Evolutionary conservation across 2,888 invertebrate genomes (phyloP).

Genomic region (Abrostola triplasia): DNA sequence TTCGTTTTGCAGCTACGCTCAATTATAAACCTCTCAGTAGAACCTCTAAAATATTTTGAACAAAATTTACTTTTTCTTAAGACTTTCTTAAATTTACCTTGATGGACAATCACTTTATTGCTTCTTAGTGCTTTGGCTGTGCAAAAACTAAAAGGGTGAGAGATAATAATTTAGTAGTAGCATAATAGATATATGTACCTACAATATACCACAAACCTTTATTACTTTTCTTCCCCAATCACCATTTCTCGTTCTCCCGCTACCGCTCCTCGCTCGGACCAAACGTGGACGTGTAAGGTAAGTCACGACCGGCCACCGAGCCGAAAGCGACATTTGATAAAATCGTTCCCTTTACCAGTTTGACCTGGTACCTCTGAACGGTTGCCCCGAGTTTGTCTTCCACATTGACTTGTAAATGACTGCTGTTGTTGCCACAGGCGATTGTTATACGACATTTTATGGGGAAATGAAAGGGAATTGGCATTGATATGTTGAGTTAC

Average conservation of each 20-base stretch:
- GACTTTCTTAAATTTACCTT: too few relatives aligned
- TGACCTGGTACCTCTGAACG: constrained; percentile 77
- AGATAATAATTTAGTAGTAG: too few relatives aligned
- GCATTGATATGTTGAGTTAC: constrained; percentile 29
- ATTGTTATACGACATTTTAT: constrained; percentile 32
- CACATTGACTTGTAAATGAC: constrained; percentile 60
- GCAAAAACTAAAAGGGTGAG: too few relatives aligned
- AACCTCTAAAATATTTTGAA: too few relatives aligned
- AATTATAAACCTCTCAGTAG: background rate
- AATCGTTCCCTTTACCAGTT: constrained; percentile 81
- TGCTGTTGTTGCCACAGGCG: constrained; percentile 45
- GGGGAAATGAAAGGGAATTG: constrained; percentile 14
- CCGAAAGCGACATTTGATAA: constrained; percentile 85
- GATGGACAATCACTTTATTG: too few relatives aligned
- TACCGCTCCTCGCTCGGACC: constrained; percentile 46
- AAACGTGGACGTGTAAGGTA: constrained; percentile 77
- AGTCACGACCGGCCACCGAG: constrained; percentile 86
- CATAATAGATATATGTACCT: too few relatives aligned
- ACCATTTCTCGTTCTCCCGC: constrained; percentile 48
- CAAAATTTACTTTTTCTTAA: too few relatives aligned
- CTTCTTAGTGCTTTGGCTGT: too few relatives aligned
- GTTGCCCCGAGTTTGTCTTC: constrained; percentile 69
- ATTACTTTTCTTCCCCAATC: too few relatives aligned
- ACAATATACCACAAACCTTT: too few relatives aligned
- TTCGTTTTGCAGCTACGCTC: background rate